These are phyloP conservation scores for Polypedilum vanderplanki DNA, from an alignment of 1,140 invertebrate species.

Conservation along the genomic window DNA sequence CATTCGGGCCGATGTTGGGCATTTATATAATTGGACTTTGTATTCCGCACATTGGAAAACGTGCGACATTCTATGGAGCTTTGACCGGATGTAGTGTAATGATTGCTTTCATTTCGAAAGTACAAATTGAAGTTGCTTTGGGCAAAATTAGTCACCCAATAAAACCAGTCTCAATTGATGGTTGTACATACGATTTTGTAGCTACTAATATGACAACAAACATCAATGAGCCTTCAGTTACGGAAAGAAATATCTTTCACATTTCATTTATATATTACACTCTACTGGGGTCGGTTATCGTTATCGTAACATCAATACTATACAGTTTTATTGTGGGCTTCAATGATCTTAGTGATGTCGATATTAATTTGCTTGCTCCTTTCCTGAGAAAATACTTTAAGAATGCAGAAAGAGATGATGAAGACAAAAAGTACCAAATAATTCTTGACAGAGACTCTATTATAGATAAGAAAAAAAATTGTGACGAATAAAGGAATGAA, in stretches of 20 bases:
- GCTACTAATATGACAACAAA: constrained; percentile 32
- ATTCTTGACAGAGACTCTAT: too few relatives aligned
- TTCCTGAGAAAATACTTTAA: constrained; percentile 44
- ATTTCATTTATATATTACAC: constrained; percentile 64
- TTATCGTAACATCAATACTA: constrained; percentile 47
- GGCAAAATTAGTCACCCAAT: constrained; percentile 53
- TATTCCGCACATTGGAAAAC: constrained; percentile 64
- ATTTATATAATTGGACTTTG: constrained; percentile 75
- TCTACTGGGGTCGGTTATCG: constrained; percentile 49
- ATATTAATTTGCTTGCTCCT: constrained; percentile 46
- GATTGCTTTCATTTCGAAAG: constrained; percentile 78
- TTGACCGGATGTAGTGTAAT: constrained; percentile 64
- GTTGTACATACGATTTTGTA: constrained; percentile 58
- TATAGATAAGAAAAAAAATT: too few relatives aligned
- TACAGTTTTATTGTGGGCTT: constrained; percentile 45
- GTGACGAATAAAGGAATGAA: too few relatives aligned
- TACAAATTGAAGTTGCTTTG: constrained; percentile 61
- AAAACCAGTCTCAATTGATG: constrained; percentile 59
- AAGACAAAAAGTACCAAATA: too few relatives aligned
- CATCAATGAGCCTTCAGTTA: constrained; percentile 30
- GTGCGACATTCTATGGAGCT: constrained; percentile 51
- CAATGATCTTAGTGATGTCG: constrained; percentile 41
- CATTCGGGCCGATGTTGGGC: constrained; percentile 67
- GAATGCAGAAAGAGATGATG: background rate
- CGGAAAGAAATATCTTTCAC: constrained; percentile 43